A percentile compares a stretch with the other conserved stretches of the same genome.
Conservation (phyloP, 2,113 vertebrate genomes). For the Malurus cyaneus region DNA sequence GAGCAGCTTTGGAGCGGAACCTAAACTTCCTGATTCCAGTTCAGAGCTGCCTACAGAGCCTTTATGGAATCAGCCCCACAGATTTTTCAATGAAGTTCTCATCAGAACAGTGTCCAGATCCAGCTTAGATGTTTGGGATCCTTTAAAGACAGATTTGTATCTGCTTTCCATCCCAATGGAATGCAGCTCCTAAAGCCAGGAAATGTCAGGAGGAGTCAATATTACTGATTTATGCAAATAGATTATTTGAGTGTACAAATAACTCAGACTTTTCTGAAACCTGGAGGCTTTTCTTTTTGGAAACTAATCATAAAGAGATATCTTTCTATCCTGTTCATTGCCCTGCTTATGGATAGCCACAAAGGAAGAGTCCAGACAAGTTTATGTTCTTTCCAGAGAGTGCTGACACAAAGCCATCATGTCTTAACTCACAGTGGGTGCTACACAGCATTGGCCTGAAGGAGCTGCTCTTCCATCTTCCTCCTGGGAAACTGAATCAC, state of each 20-base stretch:
- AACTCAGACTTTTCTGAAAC: neutral
- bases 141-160: neutral
- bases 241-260: neutral
- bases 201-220: neutral
- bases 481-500: neutral
- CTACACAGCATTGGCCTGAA: neutral
- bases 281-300: neutral
- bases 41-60: neutral
- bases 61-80: neutral
- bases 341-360: neutral
- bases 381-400: neutral
- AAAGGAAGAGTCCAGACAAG: neutral
- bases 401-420: neutral
- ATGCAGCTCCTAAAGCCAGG: neutral
- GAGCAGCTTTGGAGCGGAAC: neutral
- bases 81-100: neutral
- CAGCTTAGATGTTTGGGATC: neutral
- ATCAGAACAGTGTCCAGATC: neutral
- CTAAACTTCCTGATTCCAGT: neutral
- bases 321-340: neutral
- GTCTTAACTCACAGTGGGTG: neutral
- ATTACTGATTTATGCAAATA: neutral
- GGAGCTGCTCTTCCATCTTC: neutral
- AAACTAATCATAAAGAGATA: no score
- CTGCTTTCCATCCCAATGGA: neutral